These are phyloP conservation scores for Sinocyclocheilus anophthalmus DNA, from an alignment of 2,113 vertebrate genomes.

Conservation along the genomic window DNA sequence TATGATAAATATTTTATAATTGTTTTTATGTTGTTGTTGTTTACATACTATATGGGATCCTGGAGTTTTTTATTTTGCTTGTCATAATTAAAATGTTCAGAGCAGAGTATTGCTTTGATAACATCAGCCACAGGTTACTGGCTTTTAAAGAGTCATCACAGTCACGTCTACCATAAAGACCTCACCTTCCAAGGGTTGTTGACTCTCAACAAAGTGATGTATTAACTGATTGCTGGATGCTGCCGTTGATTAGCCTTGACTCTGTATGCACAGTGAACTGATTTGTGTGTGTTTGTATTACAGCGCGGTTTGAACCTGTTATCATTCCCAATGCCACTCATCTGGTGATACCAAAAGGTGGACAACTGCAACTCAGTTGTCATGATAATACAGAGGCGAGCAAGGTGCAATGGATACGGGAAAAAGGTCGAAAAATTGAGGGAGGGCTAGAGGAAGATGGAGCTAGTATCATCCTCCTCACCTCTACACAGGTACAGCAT, in stretches of 20 bases:
- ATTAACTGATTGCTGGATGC: background rate
- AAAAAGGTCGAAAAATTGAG: slow-evolving; percentile 69
- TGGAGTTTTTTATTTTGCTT: background rate
- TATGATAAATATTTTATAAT: background rate
- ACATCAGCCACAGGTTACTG: background rate
- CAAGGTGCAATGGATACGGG: slow-evolving; percentile 70
- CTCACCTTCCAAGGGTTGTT: background rate
- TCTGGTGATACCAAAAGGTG: slow-evolving; percentile 69
- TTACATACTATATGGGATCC: background rate
- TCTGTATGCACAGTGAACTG: background rate
- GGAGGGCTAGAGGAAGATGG: slow-evolving; percentile 65
- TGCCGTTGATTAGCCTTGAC: background rate
- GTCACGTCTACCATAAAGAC: background rate
- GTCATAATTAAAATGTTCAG: background rate
- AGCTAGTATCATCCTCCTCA: slow-evolving; percentile 55
- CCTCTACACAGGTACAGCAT: slow-evolving; percentile 63
- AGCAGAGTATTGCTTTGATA: background rate
- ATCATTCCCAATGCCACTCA: slow-evolving; percentile 71
- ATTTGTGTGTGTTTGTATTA: slow-evolving; percentile 48
- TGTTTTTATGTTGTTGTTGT: background rate
- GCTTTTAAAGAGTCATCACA: background rate
- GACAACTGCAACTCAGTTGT: slow-evolving; percentile 71
- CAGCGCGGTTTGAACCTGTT: slow-evolving; percentile 69
- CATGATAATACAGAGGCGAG: slow-evolving; percentile 61
- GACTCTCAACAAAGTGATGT: background rate